phyloP scores from a whole-genome alignment of 2,797 vertebrate species.

The Cephalopachus bancanus region DNA sequence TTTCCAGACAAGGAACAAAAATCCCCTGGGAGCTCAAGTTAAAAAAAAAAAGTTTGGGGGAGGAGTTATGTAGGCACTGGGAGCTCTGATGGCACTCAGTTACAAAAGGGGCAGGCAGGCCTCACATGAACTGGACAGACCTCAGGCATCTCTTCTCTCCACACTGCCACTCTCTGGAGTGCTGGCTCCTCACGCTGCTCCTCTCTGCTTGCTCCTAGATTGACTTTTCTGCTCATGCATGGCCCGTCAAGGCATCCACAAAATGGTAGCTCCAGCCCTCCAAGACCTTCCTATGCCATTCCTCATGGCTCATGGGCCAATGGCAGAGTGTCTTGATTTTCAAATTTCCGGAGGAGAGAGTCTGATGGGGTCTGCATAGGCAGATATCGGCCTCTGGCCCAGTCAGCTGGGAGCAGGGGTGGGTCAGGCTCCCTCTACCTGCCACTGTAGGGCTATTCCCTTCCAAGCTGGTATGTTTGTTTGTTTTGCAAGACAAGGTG shows the following conservation, averaged over 20 bases:
- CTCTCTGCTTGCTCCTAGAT: not conserved
- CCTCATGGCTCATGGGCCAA: not conserved
- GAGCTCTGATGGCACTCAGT: accelerated
- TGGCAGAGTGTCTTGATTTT: not conserved
- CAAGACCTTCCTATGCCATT: not conserved
- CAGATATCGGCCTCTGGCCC: not conserved
- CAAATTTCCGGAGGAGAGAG: not conserved
- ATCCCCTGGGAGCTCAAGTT: not conserved
- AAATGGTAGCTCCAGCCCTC: not conserved
- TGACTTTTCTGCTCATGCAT: not conserved
- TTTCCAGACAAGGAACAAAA: not conserved
- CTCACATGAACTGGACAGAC: not conserved
- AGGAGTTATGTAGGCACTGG: not conserved
- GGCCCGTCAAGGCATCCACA: not conserved
- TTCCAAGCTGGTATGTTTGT: not conserved
- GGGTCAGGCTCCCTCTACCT: too few relatives aligned
- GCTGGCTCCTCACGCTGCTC: not conserved
- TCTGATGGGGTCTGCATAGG: not conserved
- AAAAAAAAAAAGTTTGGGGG: not conserved
- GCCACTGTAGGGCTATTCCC: not conserved
- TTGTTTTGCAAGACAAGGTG: not conserved
- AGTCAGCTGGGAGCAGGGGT: not conserved
- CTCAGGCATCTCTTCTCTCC: not conserved
- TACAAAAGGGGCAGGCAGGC: not conserved
- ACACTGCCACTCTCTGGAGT: not conserved